Evolutionary conservation across 2,113 vertebrate species (phyloP).

Genomic region (Anarrhichthys ocellatus): DNA sequence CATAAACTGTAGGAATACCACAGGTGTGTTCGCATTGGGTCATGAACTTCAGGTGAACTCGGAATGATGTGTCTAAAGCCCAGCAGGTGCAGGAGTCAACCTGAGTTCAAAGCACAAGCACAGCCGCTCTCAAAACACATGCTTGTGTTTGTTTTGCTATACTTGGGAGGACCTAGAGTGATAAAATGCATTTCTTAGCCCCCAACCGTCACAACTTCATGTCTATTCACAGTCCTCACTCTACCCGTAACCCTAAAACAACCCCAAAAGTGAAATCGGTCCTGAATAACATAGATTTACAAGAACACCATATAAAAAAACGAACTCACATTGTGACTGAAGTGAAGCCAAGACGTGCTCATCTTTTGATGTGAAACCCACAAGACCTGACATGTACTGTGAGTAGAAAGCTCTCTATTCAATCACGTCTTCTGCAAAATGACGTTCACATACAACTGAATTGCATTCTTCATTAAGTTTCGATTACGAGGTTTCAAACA

Average conservation of each 20-base stretch:
- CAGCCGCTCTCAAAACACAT: constrained; percentile 5
- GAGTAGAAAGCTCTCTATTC: background rate
- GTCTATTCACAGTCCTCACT: background rate
- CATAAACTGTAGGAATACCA: constrained; percentile 19
- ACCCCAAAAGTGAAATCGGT: background rate
- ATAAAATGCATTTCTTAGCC: background rate
- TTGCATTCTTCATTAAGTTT: too few species aligned
- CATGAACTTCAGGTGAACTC: constrained; percentile 57
- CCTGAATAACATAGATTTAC: background rate
- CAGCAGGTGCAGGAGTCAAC: constrained; percentile 68
- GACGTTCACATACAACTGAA: too few species aligned
- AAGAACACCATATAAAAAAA: constrained; percentile 7
- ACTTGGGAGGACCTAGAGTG: background rate
- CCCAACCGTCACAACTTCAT: background rate
- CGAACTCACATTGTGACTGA: background rate
- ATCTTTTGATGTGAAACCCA: constrained; percentile 12
- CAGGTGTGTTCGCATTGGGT: constrained; percentile 43
- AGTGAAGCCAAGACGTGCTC: constrained; percentile 21
- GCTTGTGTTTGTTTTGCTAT: background rate
- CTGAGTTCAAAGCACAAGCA: constrained; percentile 58
- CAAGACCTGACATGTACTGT: constrained; percentile 25
- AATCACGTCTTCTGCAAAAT: too few species aligned
- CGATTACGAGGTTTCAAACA: too few species aligned
- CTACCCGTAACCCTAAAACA: background rate
- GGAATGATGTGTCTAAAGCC: background rate